A percentile compares a stretch with the other conserved stretches of the same genome.
phyloP scores from a whole-genome alignment of 2,797 vertebrate species.

The Heliangelus exortis region DNA sequence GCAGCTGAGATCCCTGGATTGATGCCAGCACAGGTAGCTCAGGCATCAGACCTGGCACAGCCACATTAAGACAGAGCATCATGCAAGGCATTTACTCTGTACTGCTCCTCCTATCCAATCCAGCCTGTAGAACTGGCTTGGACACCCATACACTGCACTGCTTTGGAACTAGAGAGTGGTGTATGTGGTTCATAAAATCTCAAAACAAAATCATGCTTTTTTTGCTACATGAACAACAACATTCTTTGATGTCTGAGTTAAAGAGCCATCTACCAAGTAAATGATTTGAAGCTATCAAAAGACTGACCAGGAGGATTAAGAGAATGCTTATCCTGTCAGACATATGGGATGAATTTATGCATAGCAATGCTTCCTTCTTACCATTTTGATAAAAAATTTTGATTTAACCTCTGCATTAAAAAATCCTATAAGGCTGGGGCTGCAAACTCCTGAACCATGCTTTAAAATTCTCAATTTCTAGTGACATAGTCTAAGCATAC shows the following conservation, averaged over 20 bases:
- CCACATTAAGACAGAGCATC: neutral
- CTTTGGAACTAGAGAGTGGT: neutral
- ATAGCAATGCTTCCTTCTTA: neutral
- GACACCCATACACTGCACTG: neutral
- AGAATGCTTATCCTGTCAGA: neutral
- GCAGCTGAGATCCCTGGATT: neutral
- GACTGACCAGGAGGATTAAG: neutral
- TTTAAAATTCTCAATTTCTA: neutral
- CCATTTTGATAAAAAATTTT: neutral
- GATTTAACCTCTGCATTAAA: neutral
- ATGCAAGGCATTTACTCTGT: neutral
- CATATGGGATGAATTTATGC: neutral
- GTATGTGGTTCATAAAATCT: neutral
- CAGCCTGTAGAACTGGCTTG: neutral
- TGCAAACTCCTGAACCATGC: neutral
- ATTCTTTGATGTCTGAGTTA: neutral
- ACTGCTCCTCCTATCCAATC: neutral
- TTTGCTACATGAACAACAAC: neutral
- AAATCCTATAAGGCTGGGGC: neutral
- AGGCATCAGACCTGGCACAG: neutral
- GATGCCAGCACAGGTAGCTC: neutral
- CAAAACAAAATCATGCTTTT: neutral
- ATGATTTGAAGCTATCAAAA: neutral
- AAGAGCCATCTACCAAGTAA: neutral
- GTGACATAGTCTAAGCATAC: neutral